phyloP scores from a whole-genome alignment of 2,888 invertebrate genomes.

The Euzophera pinguis region DNA sequence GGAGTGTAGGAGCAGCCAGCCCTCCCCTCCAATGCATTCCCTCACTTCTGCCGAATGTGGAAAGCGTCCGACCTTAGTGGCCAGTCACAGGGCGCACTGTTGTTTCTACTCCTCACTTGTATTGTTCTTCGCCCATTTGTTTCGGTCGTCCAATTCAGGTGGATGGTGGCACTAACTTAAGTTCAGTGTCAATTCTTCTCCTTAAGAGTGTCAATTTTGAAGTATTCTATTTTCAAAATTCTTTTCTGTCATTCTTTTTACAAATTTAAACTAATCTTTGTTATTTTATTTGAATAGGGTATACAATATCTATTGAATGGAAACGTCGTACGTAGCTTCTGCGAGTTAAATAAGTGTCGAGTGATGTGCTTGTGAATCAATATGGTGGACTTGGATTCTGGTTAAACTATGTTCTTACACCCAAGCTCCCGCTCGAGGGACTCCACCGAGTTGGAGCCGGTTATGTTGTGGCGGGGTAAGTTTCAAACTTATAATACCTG shows the following conservation, averaged over 20 bases:
- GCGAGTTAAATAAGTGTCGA: slow-evolving; percentile 32
- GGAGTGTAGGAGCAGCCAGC: slow-evolving; percentile 35
- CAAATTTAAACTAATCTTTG: slow-evolving; percentile 1
- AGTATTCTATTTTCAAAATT: slow-evolving; percentile 17
- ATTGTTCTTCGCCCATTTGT: slow-evolving; percentile 32
- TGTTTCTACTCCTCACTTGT: slow-evolving; percentile 45
- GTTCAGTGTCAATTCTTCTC: slow-evolving; percentile 9
- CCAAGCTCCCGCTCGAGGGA: slow-evolving; percentile 70
- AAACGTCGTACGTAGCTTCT: slow-evolving; percentile 20
- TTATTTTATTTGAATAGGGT: slow-evolving; percentile 1
- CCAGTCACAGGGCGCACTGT: slow-evolving; percentile 30
- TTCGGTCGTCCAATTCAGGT: slow-evolving; percentile 13
- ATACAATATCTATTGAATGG: slow-evolving; percentile 20
- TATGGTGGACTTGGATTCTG: slow-evolving; percentile 71
- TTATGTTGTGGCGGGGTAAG: slow-evolving; percentile 73
- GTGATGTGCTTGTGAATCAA: slow-evolving; percentile 52
- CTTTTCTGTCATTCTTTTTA: slow-evolving; percentile 11
- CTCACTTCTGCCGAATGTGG: slow-evolving; percentile 20
- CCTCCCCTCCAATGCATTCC: slow-evolving; percentile 37
- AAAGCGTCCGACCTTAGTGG: slow-evolving; percentile 28
- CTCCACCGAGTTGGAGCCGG: slow-evolving; percentile 66
- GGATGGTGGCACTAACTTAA: slow-evolving; percentile 6
- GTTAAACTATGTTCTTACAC: slow-evolving; percentile 75
- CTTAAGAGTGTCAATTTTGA: too few species aligned
- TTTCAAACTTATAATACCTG: slow-evolving; percentile 17